Evolutionary conservation across 2,797 vertebrate genomes (phyloP), one percentile per base, ranked within the genome.

Genomic region (Arrhamphus sclerolepis): DNA sequence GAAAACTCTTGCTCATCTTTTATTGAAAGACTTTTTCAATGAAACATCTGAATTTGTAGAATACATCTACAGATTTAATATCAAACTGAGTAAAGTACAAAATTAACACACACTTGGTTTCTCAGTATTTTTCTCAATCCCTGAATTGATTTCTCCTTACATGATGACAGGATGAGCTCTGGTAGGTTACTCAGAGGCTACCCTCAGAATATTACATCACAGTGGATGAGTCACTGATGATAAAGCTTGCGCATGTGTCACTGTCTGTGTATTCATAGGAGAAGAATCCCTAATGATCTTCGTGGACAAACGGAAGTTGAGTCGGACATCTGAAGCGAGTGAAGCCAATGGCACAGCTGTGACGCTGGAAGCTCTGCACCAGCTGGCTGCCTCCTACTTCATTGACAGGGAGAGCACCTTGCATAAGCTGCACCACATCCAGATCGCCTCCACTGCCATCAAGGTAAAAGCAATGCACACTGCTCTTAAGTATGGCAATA

Each of bases 211-310:
- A 31, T 31, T 56, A 39, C 11, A 44, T 48, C 7, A 17, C 39
- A 20, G 43, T 9, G 21, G 34, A 24, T 49, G 34, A 74, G 11
- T 57, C 58, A 62, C 46, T 56, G 54, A 67, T 48, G 49, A 62
- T 56, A 5, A 47, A 47, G 22, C 34, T 34, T 43, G 28, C 44
- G 19, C 16, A 17, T 24, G 5, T 62, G 34, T 31, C 39, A 22
- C 20, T 44, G 51, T 44, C 8, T 56, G 44, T n/a, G 41, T 44
- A 5, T 73, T 44, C 78, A 1, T 78, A 98, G 97, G 97, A 85
- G 97, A 98, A 84, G 97, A 98, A 91, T 97, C 97, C 2, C 92
- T 98, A 91, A 98, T 96, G 63, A 98, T 98, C 91, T 98, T 98
- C 84, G 97, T 98, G 93, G 96, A 98, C 94, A 98, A 98, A 91